Conservation (phyloP, 2,797 vertebrate genomes). For the Sphenodon punctatus region DNA sequence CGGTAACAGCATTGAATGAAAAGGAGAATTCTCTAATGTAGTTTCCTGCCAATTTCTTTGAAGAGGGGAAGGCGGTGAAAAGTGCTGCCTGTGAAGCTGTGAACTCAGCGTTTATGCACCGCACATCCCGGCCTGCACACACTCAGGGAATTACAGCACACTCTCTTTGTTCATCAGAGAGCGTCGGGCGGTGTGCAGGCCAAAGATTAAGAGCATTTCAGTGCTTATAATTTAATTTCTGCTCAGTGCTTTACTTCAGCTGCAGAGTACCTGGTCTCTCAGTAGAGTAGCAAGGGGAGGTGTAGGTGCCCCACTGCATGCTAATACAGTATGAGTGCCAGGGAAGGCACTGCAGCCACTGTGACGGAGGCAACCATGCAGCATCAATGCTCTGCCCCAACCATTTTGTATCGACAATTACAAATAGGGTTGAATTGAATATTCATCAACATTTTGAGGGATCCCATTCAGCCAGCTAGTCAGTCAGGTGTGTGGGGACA, state of each 20-base stretch:
- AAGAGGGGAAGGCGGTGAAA: not conserved
- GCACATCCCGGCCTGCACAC: rapidly evolving
- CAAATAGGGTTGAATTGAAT: no score
- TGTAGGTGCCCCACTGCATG: not conserved
- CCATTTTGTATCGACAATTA: no score
- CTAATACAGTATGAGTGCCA: not conserved
- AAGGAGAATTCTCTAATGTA: not conserved
- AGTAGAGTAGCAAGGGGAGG: no score
- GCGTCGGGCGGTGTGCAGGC: not conserved
- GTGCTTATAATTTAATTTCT: not conserved
- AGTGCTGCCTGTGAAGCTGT: not conserved
- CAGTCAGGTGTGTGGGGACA: no score
- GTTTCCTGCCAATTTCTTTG: constrained; percentile 16
- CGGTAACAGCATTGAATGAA: not conserved
- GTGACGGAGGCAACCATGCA: not conserved
- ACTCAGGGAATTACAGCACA: not conserved
- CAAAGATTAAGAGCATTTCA: not conserved
- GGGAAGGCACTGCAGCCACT: not conserved
- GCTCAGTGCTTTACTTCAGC: not conserved
- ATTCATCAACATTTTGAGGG: no score
- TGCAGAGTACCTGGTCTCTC: not conserved
- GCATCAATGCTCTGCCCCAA: no score
- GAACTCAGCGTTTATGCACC: rapidly evolving
- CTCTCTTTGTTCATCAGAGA: not conserved
- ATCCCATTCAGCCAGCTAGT: no score